A percentile compares a stretch with the other conserved stretches of the same genome.
Conservation (phyloP, 2,113 vertebrate species). For the Megaptera novaeangliae region DNA sequence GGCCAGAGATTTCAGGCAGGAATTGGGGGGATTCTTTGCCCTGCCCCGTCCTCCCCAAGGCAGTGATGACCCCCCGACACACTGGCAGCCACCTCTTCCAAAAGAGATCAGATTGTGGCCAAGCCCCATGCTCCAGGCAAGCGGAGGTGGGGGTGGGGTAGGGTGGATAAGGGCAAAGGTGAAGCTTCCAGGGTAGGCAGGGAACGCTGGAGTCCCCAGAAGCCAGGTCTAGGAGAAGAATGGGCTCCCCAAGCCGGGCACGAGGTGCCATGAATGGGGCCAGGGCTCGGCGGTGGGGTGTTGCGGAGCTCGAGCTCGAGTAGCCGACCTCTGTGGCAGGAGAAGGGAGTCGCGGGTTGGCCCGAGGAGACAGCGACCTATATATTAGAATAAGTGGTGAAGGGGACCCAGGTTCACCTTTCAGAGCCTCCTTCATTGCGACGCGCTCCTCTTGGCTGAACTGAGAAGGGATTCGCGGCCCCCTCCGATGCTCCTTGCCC, state of each 20-base stretch:
- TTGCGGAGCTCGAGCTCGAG: not conserved
- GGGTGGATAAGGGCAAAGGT: not conserved
- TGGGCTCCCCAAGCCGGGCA: too few species aligned
- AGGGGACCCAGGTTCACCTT: slow-evolving; percentile 72
- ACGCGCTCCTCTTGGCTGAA: slow-evolving; percentile 66
- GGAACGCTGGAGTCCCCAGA: not conserved
- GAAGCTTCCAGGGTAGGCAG: not conserved
- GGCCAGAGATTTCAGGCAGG: slow-evolving; percentile 64
- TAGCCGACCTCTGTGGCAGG: not conserved
- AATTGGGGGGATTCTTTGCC: slow-evolving; percentile 59
- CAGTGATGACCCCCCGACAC: slow-evolving; percentile 68
- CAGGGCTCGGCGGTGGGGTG: not conserved
- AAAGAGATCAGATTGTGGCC: slow-evolving; percentile 57
- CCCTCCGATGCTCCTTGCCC: not conserved
- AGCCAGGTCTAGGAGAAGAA: not conserved
- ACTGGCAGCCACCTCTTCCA: slow-evolving; percentile 56
- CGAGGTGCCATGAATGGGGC: not conserved
- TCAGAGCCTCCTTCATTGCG: slow-evolving; percentile 75
- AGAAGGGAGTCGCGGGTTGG: not conserved
- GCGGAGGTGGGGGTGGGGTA: not conserved
- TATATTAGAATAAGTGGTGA: not conserved
- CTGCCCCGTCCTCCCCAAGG: slow-evolving; percentile 61
- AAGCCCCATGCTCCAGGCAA: not conserved
- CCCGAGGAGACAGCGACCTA: not conserved
- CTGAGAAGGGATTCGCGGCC: slow-evolving; percentile 25